Conservation (phyloP, 35 echinoderm and acorn worm species). For the Patiria miniata region DNA sequence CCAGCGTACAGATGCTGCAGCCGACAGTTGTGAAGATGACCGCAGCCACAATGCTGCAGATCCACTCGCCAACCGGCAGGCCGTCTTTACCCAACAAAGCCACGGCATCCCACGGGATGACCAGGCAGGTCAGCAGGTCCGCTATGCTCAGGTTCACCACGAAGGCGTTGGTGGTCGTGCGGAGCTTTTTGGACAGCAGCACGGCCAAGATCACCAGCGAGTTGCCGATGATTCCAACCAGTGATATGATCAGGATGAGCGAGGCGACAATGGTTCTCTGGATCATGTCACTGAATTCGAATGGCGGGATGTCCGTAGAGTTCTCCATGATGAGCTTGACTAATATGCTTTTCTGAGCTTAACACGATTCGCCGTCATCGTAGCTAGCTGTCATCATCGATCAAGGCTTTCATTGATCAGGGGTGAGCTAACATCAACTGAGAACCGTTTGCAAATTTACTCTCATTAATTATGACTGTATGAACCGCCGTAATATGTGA, state of each 20-base stretch:
- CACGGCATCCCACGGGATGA: conserved; percentile 70
- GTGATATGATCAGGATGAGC: conserved; percentile 39
- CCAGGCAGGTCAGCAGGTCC: conserved; percentile 74
- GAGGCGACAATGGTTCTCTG: conserved; percentile 50
- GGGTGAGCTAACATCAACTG: too few species aligned
- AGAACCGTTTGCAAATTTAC: too few species aligned
- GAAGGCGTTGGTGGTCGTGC: conserved; percentile 89
- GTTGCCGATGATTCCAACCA: conserved; percentile 54
- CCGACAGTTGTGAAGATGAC: neutral
- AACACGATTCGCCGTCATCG: too few species aligned
- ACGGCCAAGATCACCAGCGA: conserved; percentile 49
- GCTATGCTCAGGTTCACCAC: conserved; percentile 93
- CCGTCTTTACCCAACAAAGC: conserved; percentile 52
- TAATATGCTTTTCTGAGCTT: too few species aligned
- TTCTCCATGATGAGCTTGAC: neutral
- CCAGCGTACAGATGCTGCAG: conserved; percentile 13
- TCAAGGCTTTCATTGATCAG: too few species aligned
- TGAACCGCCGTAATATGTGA: too few species aligned
- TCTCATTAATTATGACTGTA: too few species aligned
- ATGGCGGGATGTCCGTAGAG: neutral
- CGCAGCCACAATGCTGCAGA: neutral
- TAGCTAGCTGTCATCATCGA: too few species aligned
- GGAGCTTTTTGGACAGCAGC: conserved; percentile 61
- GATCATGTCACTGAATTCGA: conserved; percentile 45
- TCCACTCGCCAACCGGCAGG: neutral